These are phyloP conservation scores for Salticus scenicus DNA, from an alignment of 2,888 invertebrate species.

Conservation along the genomic window DNA sequence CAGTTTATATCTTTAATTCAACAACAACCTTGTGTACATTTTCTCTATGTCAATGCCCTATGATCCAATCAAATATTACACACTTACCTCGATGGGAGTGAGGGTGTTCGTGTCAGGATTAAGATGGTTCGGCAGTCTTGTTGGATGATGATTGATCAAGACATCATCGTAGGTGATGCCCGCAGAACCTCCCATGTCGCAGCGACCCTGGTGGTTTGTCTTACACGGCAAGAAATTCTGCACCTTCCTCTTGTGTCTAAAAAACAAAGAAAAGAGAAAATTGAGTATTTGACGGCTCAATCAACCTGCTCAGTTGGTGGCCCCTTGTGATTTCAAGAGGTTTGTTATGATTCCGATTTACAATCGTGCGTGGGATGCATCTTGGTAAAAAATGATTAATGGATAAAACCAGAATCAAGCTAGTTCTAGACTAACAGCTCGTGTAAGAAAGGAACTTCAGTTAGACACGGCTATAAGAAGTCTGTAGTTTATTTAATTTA, in stretches of 20 bases:
- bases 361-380: not conserved
- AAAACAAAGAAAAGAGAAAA: conserved; percentile 10
- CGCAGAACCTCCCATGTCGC: conserved; percentile 70
- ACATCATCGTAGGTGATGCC: conserved; percentile 72
- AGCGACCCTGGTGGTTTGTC: conserved; percentile 68
- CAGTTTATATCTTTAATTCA: too few species aligned
- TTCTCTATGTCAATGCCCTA: too few species aligned
- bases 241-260: conserved; percentile 72
- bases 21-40: too few species aligned
- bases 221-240: conserved; percentile 73
- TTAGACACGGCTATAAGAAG: too few species aligned
- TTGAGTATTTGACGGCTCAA: conserved; percentile 43
- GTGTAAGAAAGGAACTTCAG: too few species aligned
- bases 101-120: conserved; percentile 68
- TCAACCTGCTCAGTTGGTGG: conserved; percentile 6
- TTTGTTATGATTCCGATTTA: conserved; percentile 5
- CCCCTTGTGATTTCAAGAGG: not conserved
- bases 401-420: too few species aligned
- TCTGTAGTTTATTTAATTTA: too few species aligned
- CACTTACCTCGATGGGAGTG: conserved; percentile 72
- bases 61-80: not conserved
- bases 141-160: conserved; percentile 71
- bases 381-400: not conserved
- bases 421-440: too few species aligned
- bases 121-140: conserved; percentile 71